Percentiles rank a stretch among this genome's conserved stretches.
Evolutionary conservation across 2,888 invertebrate genomes (phyloP).

Genomic region (Boloria selene): DNA sequence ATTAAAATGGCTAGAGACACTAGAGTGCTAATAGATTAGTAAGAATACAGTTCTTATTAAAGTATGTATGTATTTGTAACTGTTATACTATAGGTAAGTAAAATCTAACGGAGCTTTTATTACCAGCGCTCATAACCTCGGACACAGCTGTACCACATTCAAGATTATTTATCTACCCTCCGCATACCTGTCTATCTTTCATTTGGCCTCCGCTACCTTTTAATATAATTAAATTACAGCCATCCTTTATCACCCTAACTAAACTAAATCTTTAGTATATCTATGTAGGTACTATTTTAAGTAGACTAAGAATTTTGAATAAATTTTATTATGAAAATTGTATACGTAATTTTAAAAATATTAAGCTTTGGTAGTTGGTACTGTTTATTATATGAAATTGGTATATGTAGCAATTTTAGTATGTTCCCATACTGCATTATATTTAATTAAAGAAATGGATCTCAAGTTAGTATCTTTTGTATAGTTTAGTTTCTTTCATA

Average conservation of each 20-base stretch:
- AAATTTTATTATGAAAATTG: too few relatives aligned
- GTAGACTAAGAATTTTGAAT: background rate
- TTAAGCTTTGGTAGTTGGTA: too few relatives aligned
- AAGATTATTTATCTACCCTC: conserved; percentile 37
- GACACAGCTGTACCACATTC: conserved; percentile 33
- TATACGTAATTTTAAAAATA: too few relatives aligned
- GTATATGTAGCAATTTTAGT: too few relatives aligned
- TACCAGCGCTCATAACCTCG: conserved; percentile 31
- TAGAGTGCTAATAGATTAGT: too few relatives aligned
- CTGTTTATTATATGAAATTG: too few relatives aligned
- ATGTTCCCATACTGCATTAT: too few relatives aligned
- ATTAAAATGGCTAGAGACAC: too few relatives aligned
- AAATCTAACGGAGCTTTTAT: conserved; percentile 29
- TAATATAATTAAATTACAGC: conserved; percentile 33
- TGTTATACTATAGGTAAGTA: conserved; percentile 4
- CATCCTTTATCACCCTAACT: conserved; percentile 21
- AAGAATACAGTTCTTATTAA: too few relatives aligned
- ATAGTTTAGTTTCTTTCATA: too few relatives aligned
- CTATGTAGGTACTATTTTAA: background rate
- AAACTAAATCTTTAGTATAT: conserved; percentile 22
- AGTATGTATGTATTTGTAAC: background rate
- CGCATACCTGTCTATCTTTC: conserved; percentile 30
- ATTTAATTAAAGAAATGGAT: too few relatives aligned
- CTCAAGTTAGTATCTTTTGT: too few relatives aligned
- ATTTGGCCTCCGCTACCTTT: conserved; percentile 36